phyloP scores from a whole-genome alignment of 2,888 invertebrate genomes.

The Lottia scabra region DNA sequence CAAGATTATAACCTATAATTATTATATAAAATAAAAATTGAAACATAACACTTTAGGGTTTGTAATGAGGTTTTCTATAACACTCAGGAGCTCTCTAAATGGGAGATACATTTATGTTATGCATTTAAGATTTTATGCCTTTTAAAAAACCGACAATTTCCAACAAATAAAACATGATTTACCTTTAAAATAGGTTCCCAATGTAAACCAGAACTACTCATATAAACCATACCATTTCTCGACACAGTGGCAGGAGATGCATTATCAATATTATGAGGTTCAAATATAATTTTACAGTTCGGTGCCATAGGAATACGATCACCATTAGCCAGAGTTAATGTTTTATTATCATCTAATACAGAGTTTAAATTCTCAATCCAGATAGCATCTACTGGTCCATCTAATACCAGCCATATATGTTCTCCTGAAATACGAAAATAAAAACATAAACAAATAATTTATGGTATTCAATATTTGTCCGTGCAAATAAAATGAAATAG shows the following conservation, averaged over 20 bases:
- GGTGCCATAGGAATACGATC: slow-evolving; percentile 95
- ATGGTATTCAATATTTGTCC: no score
- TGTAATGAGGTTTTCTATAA: no score
- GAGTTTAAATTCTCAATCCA: slow-evolving; percentile 71
- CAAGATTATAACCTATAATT: no score
- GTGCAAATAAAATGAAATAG: no score
- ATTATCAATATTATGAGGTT: slow-evolving; percentile 97
- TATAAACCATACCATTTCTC: slow-evolving; percentile 85
- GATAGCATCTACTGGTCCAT: slow-evolving; percentile 70
- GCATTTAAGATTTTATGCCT: no score
- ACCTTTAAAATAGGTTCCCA: slow-evolving; percentile 92
- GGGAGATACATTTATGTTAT: no score
- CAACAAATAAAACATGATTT: neutral
- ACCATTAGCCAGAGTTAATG: slow-evolving; percentile 86
- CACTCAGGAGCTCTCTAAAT: no score
- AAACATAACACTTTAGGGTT: no score
- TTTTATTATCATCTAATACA: slow-evolving; percentile 70
- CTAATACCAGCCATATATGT: slow-evolving; percentile 87
- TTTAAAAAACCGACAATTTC: no score
- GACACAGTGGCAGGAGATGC: slow-evolving; percentile 98
- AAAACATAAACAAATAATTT: neutral
- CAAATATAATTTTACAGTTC: slow-evolving; percentile 94
- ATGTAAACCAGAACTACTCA: slow-evolving; percentile 95
- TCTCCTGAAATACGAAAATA: slow-evolving; percentile 74
- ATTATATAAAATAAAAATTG: no score